A percentile compares a stretch with the other conserved stretches of the same genome.
Evolutionary conservation across 2,888 invertebrate genomes (phyloP).

Genomic region (Parochlus steinenii): DNA sequence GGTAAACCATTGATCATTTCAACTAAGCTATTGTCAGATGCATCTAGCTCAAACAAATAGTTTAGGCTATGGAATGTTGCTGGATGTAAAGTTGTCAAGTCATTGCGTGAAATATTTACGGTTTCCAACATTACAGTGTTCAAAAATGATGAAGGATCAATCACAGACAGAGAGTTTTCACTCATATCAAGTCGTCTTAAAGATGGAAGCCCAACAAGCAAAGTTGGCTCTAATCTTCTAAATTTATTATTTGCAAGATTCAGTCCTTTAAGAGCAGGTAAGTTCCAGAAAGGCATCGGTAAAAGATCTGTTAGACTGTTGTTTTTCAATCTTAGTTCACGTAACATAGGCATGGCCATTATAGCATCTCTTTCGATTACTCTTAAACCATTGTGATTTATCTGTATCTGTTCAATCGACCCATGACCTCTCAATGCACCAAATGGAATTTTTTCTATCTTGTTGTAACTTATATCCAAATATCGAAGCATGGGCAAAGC

Average conservation of each 20-base stretch:
- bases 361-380: conserved; percentile 65
- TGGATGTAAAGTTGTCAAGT: conserved; percentile 50
- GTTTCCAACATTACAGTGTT: conserved; percentile 58
- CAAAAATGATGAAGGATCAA: conserved; percentile 58
- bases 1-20: conserved; percentile 65
- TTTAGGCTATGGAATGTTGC: conserved; percentile 58
- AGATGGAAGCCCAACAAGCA: conserved; percentile 59
- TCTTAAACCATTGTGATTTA: conserved; percentile 61
- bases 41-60: conserved; percentile 62
- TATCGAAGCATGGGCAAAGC: conserved; percentile 60
- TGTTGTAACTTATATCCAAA: conserved; percentile 64
- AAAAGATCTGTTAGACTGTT: conserved; percentile 62
- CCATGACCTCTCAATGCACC: conserved; percentile 66
- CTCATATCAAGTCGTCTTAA: conserved; percentile 61
- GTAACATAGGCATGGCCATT: conserved; percentile 64
- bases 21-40: conserved; percentile 52
- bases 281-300: conserved; percentile 66
- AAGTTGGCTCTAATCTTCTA: conserved; percentile 47
- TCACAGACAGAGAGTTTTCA: conserved; percentile 47
- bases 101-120: conserved; percentile 63
- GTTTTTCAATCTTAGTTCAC: conserved; percentile 65
- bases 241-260: conserved; percentile 65
- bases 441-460: conserved; percentile 56
- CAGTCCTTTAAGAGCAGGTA: conserved; percentile 67
- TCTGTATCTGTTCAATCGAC: conserved; percentile 60